Evolutionary conservation across 2,888 invertebrate species (phyloP), one percentile per base, ranked within the genome.

Genomic region (Callyntrura guangdongensis): DNA sequence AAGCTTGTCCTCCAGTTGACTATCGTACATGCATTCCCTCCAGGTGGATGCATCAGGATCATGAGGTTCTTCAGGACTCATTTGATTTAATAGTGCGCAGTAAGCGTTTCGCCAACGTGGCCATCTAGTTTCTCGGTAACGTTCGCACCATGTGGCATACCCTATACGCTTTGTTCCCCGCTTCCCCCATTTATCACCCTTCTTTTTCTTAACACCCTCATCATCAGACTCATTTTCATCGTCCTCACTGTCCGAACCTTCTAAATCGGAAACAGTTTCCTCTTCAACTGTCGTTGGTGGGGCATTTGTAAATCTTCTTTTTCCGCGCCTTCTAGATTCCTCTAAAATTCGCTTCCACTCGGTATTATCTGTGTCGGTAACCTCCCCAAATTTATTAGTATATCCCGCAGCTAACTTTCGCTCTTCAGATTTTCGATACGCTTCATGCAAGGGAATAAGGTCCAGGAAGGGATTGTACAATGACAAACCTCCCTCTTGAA

Each of bases 391-490:
- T n/a, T 81, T 25, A 20, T 36, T 56, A 53, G 14, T 67, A 17
- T 49, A 12, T 20, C 86, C 53, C 72, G 49, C 22, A 14, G 8
- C 17, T 14, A 53, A 27, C 5, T 27, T 27, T 9, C 8, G 17
- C 53, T 86, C 61, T 53, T 91, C 83, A 3, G 5, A 8, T 20
- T 89, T 86, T 45, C 87, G 22, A 25, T 86, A 92, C 4, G 88
- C 69, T 49, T 92, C 91, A 25, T 69, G 49, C 3, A 90, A 53
- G 0, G 91, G 87, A 17, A 90, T 82, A 0, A 93, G 81, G 14
- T 86, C 89, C 6, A 93, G 22, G 82, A 92, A 92, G 2, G 92
- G 93, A 53, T 93, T 92, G 45, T 79, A 59, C 17, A 93, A 85
- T 1, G 90, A 89, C 11, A 92, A 64, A 3, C 93, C 93, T 17